These are phyloP conservation scores for Lycopodina hypogea DNA, from an alignment of 37 sponge, comb jelly and placozoan genomes.

Conservation along the genomic window DNA sequence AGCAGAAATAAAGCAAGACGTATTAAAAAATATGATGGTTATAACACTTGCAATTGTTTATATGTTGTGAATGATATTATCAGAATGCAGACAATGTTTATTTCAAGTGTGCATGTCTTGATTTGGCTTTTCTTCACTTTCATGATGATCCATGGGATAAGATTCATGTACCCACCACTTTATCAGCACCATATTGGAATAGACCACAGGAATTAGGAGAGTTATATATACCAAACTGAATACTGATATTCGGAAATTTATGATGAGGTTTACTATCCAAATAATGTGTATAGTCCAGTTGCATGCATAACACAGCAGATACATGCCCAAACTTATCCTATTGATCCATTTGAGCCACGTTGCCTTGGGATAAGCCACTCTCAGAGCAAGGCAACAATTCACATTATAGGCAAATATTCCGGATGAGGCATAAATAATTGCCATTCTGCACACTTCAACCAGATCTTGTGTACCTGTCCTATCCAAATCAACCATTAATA, in stretches of 20 bases:
- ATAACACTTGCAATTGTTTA: too few relatives aligned
- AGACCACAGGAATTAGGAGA: slow-evolving; percentile 12
- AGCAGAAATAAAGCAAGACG: too few relatives aligned
- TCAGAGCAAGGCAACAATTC: slow-evolving; percentile 76
- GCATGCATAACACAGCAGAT: slow-evolving; percentile 51
- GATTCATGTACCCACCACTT: slow-evolving; percentile 43
- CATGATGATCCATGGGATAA: slow-evolving; percentile 26
- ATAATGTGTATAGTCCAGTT: slow-evolving; percentile 72
- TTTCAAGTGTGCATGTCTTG: too few relatives aligned
- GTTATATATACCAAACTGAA: slow-evolving; percentile 34
- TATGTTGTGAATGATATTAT: too few relatives aligned
- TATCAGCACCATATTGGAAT: slow-evolving; percentile 63
- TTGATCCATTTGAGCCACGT: slow-evolving; percentile 27
- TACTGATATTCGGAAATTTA: slow-evolving; percentile 21
- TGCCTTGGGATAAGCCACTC: slow-evolving; percentile 75
- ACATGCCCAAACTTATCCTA: slow-evolving; percentile 49
- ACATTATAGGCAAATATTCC: slow-evolving; percentile 62
- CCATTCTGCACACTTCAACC: slow-evolving; percentile 71
- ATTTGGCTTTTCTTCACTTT: neutral
- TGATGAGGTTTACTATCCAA: slow-evolving; percentile 43
- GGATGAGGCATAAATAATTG: slow-evolving; percentile 61
- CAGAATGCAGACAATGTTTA: too few relatives aligned
- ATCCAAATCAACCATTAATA: slow-evolving; percentile 32
- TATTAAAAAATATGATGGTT: too few relatives aligned
- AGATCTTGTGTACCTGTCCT: slow-evolving; percentile 48